Base-by-base conservation (phyloP, 2,888 invertebrate species). In the Caradrina kadenii region DNA sequence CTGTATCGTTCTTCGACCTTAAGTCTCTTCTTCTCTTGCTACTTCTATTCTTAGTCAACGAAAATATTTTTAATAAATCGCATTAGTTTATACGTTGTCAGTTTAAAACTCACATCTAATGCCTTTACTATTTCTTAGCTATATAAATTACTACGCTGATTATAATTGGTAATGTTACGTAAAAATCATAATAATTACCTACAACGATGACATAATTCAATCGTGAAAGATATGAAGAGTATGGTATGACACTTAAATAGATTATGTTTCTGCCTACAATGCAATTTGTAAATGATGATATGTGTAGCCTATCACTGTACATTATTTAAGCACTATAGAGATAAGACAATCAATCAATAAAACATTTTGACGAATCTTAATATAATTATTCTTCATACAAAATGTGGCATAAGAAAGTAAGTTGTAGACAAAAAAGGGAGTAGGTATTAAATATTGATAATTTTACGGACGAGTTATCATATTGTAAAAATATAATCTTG, bases 171-270 rank as follows among this genome's bases (percentile, higher is more conserved):
- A 1, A 26, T 69, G 6, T 31, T 63, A 71, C 17, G 48, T 62
- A 39, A 54, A 17, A 48, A n/a, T 53, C 13, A 19, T 64, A 72
- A 19, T 64, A 72, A 72, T 56, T 45, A 45, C 15, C 17, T 64
- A 50, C 11, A 49, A 13, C 19, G 73, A 72, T 72, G 54, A 42
- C 4, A 17, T 26, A 13, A 15, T 58, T 22, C 8, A 52, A 69
- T 68, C 68, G 45, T 67, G 13, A 52, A 52, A 15, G 42, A 68
- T 58, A 69, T 58, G 15, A 60, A n/a, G 10, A 19, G 10, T 7
- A 59, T 59, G 49, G n/a, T 19, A 26, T 39, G 39, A 13, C 39
- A 39, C 13, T 39, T 13, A 39, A 39, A 39, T 39, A 39, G 39
- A 2, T 52, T 17, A 17, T 22, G 42, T 72, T 71, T 45, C 64